Percentiles rank a stretch among this genome's conserved stretches.
phyloP scores from a whole-genome alignment of 2,113 vertebrate genomes.

The Spea bombifrons region DNA sequence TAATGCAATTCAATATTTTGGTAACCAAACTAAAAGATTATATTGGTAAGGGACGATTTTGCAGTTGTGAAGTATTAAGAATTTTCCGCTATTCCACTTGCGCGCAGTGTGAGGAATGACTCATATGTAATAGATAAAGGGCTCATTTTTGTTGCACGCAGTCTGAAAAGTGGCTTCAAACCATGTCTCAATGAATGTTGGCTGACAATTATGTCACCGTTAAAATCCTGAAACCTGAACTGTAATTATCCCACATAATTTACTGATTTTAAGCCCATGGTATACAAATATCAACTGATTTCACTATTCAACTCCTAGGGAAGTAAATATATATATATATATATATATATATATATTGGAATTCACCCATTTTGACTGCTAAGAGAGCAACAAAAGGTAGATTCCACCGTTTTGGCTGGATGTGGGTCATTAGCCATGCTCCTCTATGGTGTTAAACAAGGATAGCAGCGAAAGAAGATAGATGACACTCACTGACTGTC shows the following conservation, averaged over 20 bases:
- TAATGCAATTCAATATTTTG: neutral
- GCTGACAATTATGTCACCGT: neutral
- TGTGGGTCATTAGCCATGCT: no score
- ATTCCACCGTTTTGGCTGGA: no score
- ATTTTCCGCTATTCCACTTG: conserved; percentile 8
- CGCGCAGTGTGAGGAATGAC: conserved; percentile 15
- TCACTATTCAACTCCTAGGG: no score
- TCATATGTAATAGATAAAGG: conserved; percentile 22
- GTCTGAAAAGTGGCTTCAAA: neutral
- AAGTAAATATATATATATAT: no score
- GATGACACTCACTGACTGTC: no score
- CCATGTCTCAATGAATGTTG: neutral
- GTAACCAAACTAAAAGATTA: neutral
- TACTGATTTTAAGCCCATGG: neutral
- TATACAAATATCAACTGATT: no score
- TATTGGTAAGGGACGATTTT: neutral
- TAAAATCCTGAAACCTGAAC: neutral
- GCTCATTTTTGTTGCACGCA: neutral
- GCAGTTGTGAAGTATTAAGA: neutral
- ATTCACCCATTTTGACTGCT: no score
- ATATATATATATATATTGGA: no score
- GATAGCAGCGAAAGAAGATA: no score
- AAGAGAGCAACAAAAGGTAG: no score
- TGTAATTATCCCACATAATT: neutral
- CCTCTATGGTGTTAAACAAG: no score